phyloP scores from a whole-genome alignment of 2,888 invertebrate species.

The Ennomos erosarius region DNA sequence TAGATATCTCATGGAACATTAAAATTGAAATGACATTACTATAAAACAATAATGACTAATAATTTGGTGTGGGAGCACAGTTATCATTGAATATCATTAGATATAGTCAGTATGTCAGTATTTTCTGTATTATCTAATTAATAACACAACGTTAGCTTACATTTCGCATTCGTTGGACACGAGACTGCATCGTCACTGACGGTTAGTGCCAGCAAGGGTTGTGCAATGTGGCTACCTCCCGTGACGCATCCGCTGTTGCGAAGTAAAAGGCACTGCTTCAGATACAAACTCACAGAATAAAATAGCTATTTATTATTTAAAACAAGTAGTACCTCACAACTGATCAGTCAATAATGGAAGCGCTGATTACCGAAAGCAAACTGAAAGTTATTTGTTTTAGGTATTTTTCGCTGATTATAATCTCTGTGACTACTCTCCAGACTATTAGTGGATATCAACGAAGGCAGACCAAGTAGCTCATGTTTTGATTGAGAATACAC shows the following conservation, averaged over 20 bases:
- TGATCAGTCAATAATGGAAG: too few species aligned
- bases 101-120: conserved; percentile 16
- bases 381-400: too few species aligned
- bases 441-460: conserved; percentile 5
- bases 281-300: conserved; percentile 4
- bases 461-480: conserved; percentile 34
- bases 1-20: conserved; percentile 9
- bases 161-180: conserved; percentile 32
- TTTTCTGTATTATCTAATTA: conserved; percentile 37
- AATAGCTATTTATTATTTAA: conserved; percentile 3
- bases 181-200: conserved; percentile 34
- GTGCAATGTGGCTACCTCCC: conserved; percentile 44
- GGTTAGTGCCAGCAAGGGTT: conserved; percentile 31
- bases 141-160: conserved; percentile 36
- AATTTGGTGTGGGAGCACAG: conserved; percentile 66
- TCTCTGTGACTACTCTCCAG: too few species aligned
- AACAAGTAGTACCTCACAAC: neutral
- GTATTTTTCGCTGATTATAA: too few species aligned
- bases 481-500: conserved; percentile 30
- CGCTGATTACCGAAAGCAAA: too few species aligned
- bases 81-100: conserved; percentile 42
- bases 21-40: conserved; percentile 24
- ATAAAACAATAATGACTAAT: conserved; percentile 41
- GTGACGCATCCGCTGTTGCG: conserved; percentile 52
- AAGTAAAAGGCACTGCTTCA: conserved; percentile 18